Evolutionary conservation across 2,888 invertebrate species (phyloP).

Genomic region (Acholoe squamosa): DNA sequence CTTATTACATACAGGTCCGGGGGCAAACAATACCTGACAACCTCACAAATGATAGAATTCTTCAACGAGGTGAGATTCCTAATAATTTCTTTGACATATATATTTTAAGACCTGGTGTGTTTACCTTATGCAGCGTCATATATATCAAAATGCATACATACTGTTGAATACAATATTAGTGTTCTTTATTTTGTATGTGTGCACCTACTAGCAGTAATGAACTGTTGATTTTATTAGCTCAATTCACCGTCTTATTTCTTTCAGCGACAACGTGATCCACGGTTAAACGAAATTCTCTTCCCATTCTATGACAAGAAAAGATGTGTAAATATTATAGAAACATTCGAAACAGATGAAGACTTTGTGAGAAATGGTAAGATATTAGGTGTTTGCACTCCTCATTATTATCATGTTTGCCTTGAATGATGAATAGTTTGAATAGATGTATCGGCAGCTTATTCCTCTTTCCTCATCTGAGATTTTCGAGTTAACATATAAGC

Average conservation of each 20-base stretch:
- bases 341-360: slow-evolving; percentile 94
- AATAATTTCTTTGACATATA: no score
- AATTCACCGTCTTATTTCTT: not conserved
- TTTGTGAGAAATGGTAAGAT: slow-evolving; percentile 87
- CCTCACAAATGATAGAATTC: slow-evolving; percentile 95
- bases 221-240: not conserved
- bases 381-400: not conserved
- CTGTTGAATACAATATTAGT: no score
- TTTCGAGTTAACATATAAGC: no score
- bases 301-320: slow-evolving; percentile 97
- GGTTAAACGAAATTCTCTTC: slow-evolving; percentile 98
- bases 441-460: no score
- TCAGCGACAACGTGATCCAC: slow-evolving; percentile 96
- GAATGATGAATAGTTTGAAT: no score
- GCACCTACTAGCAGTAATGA: no score
- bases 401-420: no score
- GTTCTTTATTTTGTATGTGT: no score
- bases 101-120: no score
- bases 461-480: no score
- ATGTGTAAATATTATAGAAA: slow-evolving; percentile 94
- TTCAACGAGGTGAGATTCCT: slow-evolving; percentile 91
- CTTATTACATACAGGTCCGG: slow-evolving; percentile 88
- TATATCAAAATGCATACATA: no score
- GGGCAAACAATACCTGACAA: slow-evolving; percentile 93
- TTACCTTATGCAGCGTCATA: no score